Evolutionary conservation across 2,888 invertebrate genomes (phyloP).

Genomic region (Carterocephalus palaemon): DNA sequence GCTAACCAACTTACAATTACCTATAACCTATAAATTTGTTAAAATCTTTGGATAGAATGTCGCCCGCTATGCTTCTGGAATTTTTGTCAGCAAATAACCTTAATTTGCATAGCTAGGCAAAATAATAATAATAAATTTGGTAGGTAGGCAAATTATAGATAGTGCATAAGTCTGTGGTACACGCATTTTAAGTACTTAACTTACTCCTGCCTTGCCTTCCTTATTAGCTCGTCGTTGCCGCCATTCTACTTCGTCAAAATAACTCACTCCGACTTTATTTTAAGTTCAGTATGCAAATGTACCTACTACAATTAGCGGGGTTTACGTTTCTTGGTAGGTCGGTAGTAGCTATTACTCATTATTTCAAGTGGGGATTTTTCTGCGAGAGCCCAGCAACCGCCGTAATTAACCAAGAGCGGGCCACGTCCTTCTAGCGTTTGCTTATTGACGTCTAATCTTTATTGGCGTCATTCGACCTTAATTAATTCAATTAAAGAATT

Average conservation of each 20-base stretch:
- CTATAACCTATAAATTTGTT: too few relatives aligned
- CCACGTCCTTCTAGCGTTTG: constrained; percentile 64
- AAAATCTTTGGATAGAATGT: too few relatives aligned
- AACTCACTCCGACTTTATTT: constrained; percentile 65
- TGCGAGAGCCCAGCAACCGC: constrained; percentile 50
- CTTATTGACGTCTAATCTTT: constrained; percentile 76
- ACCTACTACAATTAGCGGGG: constrained; percentile 72
- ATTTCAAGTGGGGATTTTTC: constrained; percentile 65
- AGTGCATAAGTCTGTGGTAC: constrained; percentile 24
- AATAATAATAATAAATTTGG: too few relatives aligned
- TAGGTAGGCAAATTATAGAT: constrained; percentile 6
- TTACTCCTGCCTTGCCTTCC: constrained; percentile 23
- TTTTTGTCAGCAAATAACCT: not conserved
- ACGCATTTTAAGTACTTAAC: constrained; percentile 24
- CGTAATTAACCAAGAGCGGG: constrained; percentile 70
- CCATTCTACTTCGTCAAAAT: constrained; percentile 62
- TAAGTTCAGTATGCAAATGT: constrained; percentile 72
- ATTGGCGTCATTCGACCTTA: constrained; percentile 65
- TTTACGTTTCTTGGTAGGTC: constrained; percentile 66
- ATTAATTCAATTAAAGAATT: constrained; percentile 75
- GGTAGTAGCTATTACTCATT: constrained; percentile 69
- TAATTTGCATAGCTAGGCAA: not conserved
- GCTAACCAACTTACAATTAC: too few relatives aligned
- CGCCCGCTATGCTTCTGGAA: too few relatives aligned
- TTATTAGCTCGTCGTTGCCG: constrained; percentile 45